phyloP scores from a whole-genome alignment of 1,140 invertebrate species.

The Drosophila elegans region DNA sequence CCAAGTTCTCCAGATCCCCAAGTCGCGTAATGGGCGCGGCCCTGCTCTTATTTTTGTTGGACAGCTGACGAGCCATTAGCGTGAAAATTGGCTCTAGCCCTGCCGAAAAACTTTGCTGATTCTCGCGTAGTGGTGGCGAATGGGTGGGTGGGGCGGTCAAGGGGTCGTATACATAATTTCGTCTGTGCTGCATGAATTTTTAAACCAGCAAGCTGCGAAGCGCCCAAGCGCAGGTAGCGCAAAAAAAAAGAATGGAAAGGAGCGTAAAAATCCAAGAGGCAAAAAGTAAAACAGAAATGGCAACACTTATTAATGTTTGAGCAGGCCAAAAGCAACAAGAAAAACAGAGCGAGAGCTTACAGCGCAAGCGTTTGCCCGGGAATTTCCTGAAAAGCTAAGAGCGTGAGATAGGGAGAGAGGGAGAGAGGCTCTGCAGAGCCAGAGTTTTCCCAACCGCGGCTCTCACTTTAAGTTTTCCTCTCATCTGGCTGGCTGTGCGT shows the following conservation, averaged over 20 bases:
- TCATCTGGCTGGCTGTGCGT: slow-evolving; percentile 61
- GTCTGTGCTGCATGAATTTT: slow-evolving; percentile 76
- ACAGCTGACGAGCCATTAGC: slow-evolving; percentile 72
- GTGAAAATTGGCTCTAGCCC: slow-evolving; percentile 76
- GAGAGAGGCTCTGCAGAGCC: slow-evolving; percentile 24
- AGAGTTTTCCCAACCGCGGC: not conserved
- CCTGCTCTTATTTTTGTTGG: slow-evolving; percentile 51
- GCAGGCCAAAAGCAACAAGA: slow-evolving; percentile 57
- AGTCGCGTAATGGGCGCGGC: slow-evolving; percentile 64
- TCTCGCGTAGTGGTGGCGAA: too few species aligned
- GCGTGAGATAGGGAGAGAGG: slow-evolving; percentile 12
- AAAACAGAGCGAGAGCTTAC: slow-evolving; percentile 37
- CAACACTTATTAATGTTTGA: slow-evolving; percentile 82
- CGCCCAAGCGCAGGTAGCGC: slow-evolving; percentile 63
- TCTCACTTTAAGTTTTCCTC: slow-evolving; percentile 6
- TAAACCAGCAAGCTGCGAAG: slow-evolving; percentile 52
- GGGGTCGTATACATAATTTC: slow-evolving; percentile 80
- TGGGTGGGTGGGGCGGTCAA: slow-evolving; percentile 12
- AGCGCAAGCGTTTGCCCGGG: slow-evolving; percentile 84
- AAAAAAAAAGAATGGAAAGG: slow-evolving; percentile 14
- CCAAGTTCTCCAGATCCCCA: slow-evolving; percentile 24
- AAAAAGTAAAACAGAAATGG: slow-evolving; percentile 61
- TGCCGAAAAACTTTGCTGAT: not conserved
- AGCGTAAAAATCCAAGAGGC: slow-evolving; percentile 47
- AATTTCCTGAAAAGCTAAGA: slow-evolving; percentile 63